phyloP scores from a whole-genome alignment of 2,888 invertebrate species.

The Saturnia pavonia region DNA sequence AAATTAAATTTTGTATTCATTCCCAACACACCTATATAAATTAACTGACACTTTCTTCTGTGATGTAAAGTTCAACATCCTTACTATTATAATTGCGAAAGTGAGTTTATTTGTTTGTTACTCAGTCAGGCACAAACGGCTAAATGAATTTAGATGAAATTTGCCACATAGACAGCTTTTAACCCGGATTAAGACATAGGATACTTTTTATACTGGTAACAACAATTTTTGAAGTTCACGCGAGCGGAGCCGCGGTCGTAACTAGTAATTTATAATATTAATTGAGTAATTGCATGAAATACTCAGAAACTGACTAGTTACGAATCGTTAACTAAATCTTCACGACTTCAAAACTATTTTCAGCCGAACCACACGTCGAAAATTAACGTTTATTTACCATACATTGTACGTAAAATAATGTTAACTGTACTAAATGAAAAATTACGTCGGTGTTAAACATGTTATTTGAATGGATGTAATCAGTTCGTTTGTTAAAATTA shows the following conservation, averaged over 20 bases:
- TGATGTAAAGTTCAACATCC: not conserved
- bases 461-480: not conserved
- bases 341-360: conserved; percentile 11
- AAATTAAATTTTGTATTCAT: not conserved
- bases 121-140: too few species aligned
- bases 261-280: too few species aligned
- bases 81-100: too few species aligned
- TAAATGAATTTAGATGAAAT: too few species aligned
- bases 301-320: not conserved
- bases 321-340: not conserved
- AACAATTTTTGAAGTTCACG: too few species aligned
- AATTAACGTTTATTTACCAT: conserved; percentile 15
- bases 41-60: not conserved
- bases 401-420: conserved; percentile 14
- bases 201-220: too few species aligned
- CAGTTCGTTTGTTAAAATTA: not conserved
- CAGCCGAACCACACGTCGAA: not conserved
- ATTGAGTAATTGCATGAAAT: not conserved
- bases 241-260: too few species aligned
- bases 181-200: too few species aligned
- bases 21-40: not conserved
- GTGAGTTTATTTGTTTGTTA: too few species aligned
- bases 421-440: conserved; percentile 1
- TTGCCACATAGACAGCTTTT: too few species aligned
- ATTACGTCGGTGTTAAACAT: conserved; percentile 6